Evolutionary conservation across 2,113 vertebrate genomes (phyloP).

Genomic region (Cephalopterus ornatus): DNA sequence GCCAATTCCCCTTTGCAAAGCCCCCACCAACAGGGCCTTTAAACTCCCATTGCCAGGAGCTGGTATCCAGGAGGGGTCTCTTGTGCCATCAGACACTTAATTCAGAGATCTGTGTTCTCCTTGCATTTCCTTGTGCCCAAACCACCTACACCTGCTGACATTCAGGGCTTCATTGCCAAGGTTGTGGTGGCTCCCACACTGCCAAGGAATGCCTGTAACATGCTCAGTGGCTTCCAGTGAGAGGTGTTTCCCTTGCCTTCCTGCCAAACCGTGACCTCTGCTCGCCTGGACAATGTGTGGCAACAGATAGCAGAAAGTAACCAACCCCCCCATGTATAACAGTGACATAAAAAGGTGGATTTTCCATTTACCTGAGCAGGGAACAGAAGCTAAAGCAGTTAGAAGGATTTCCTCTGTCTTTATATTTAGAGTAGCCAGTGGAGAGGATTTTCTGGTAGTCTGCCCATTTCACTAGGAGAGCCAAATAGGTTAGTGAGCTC

Average conservation of each 20-base stretch:
- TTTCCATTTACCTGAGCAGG: neutral
- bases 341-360: neutral
- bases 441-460: neutral
- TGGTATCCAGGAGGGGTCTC: neutral
- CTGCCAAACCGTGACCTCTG: neutral
- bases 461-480: neutral
- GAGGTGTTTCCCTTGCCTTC: neutral
- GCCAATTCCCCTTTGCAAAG: neutral
- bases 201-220: fast-evolving
- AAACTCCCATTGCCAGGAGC: neutral
- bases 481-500: neutral
- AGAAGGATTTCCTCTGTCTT: neutral
- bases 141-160: too few relatives aligned
- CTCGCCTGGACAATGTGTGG: neutral
- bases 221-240: neutral
- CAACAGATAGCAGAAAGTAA: neutral
- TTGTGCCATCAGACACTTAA: neutral
- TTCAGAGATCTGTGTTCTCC: neutral
- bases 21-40: neutral
- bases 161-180: neutral
- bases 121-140: neutral
- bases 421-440: neutral
- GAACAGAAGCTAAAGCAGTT: neutral
- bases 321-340: neutral
- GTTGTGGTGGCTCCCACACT: too few relatives aligned